Evolutionary conservation across 2,797 vertebrate species (phyloP).

Genomic region (Hyperoplus immaculatus): DNA sequence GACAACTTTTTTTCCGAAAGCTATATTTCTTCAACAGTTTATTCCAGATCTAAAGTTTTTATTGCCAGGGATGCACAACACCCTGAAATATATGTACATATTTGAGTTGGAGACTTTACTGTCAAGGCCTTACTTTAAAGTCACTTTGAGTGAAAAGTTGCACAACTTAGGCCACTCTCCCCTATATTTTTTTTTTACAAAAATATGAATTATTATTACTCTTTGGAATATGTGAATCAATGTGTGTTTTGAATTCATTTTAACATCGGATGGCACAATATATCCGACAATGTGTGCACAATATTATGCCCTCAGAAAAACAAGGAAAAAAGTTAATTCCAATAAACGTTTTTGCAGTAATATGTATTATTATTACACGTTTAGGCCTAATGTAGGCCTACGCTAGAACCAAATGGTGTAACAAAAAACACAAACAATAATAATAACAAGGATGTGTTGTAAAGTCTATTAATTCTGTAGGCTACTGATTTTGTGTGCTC

Average conservation of each 20-base stretch:
- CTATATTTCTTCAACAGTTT: too few relatives aligned
- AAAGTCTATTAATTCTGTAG: neutral
- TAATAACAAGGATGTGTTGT: neutral
- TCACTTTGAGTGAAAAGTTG: too few relatives aligned
- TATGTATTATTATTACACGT: neutral
- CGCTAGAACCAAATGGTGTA: neutral
- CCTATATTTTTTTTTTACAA: too few relatives aligned
- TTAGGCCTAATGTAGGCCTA: neutral
- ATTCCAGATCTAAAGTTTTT: too few relatives aligned
- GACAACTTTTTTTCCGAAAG: too few relatives aligned
- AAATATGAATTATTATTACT: neutral
- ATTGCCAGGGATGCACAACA: too few relatives aligned
- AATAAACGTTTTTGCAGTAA: neutral
- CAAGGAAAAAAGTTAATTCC: neutral
- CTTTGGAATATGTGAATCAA: neutral
- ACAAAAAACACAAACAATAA: neutral
- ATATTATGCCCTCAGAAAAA: neutral
- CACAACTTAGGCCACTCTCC: too few relatives aligned
- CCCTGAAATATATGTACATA: too few relatives aligned
- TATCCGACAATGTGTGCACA: neutral
- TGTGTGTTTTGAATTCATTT: neutral
- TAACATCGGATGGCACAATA: neutral
- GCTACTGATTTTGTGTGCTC: too few relatives aligned
- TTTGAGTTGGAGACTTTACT: too few relatives aligned
- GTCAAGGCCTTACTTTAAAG: too few relatives aligned